Percentiles rank a stretch among this genome's conserved stretches.
These are phyloP conservation scores for Psylliodes chrysocephalus DNA, from an alignment of 2,888 invertebrate species.

Conservation along the genomic window DNA sequence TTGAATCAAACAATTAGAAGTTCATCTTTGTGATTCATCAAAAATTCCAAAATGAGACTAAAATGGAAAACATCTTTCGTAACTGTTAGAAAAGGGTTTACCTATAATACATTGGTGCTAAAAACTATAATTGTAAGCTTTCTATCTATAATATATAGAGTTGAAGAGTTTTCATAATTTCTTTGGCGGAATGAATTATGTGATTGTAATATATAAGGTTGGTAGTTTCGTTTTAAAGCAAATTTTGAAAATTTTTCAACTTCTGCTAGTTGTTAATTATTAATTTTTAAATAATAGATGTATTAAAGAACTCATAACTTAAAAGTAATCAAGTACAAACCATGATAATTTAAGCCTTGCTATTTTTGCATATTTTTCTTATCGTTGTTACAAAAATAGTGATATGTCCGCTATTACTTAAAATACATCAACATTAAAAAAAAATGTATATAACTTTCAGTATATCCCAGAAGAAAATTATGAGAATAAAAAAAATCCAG, in stretches of 20 bases:
- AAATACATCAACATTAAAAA: slow-evolving; percentile 25
- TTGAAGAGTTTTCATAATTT: slow-evolving; percentile 28
- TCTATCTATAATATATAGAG: slow-evolving; percentile 28
- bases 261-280: slow-evolving; percentile 36
- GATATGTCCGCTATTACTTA: slow-evolving; percentile 28
- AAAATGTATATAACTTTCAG: no score
- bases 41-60: slow-evolving; percentile 11
- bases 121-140: slow-evolving; percentile 40
- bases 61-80: slow-evolving; percentile 14
- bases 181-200: slow-evolving; percentile 37
- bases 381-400: slow-evolving; percentile 24
- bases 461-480: no score
- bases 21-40: neutral
- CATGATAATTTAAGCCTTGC: slow-evolving; percentile 25
- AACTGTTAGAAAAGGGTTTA: slow-evolving; percentile 28
- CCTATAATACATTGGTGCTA: slow-evolving; percentile 42
- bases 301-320: slow-evolving; percentile 36
- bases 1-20: no score
- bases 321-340: slow-evolving; percentile 38
- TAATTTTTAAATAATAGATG: slow-evolving; percentile 32
- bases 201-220: slow-evolving; percentile 47
- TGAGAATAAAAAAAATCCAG: no score
- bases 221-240: slow-evolving; percentile 36
- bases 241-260: slow-evolving; percentile 20
- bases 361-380: slow-evolving; percentile 32